A percentile compares a stretch with the other conserved stretches of the same genome.
phyloP scores from a whole-genome alignment of 2,888 invertebrate genomes.

The Pemphredon lugubris region DNA sequence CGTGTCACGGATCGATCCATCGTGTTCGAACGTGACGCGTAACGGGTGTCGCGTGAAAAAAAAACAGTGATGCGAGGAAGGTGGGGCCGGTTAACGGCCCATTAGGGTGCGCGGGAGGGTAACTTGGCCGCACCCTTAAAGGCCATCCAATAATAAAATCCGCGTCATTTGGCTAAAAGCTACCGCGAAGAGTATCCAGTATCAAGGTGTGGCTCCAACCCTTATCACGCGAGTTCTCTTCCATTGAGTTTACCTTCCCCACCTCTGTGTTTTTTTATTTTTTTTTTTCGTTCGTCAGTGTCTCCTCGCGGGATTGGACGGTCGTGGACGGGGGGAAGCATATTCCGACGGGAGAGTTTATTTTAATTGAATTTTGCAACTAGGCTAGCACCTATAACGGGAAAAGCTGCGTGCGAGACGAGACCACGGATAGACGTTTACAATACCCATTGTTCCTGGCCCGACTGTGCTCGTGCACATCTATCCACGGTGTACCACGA shows the following conservation, averaged over 20 bases:
- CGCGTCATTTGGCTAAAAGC: conserved; percentile 80
- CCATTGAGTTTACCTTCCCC: conserved; percentile 25
- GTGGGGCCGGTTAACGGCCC: conserved; percentile 70
- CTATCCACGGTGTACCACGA: conserved; percentile 30
- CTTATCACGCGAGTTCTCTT: conserved; percentile 75
- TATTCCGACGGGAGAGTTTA: conserved; percentile 57
- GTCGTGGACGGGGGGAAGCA: conserved; percentile 17
- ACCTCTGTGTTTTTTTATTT: neutral
- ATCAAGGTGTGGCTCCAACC: conserved; percentile 75
- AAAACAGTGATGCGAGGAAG: conserved; percentile 33
- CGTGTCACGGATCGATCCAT: conserved; percentile 42
- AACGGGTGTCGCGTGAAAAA: conserved; percentile 42
- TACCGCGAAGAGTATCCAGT: conserved; percentile 71
- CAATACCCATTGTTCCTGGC: conserved; percentile 61
- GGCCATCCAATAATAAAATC: conserved; percentile 78
- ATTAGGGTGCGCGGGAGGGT: conserved; percentile 64
- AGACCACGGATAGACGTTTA: conserved; percentile 49
- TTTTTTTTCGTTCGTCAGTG: neutral
- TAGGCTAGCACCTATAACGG: conserved; percentile 66
- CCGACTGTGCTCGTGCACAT: conserved; percentile 11
- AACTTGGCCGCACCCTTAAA: conserved; percentile 72
- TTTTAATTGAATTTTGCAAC: conserved; percentile 76
- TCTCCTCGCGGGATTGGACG: conserved; percentile 10
- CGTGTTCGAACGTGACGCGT: conserved; percentile 29
- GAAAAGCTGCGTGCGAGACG: conserved; percentile 50